A percentile compares a stretch with the other conserved stretches of the same genome.
Evolutionary conservation across 2,113 vertebrate species (phyloP).

Genomic region (Sebastes fasciatus): DNA sequence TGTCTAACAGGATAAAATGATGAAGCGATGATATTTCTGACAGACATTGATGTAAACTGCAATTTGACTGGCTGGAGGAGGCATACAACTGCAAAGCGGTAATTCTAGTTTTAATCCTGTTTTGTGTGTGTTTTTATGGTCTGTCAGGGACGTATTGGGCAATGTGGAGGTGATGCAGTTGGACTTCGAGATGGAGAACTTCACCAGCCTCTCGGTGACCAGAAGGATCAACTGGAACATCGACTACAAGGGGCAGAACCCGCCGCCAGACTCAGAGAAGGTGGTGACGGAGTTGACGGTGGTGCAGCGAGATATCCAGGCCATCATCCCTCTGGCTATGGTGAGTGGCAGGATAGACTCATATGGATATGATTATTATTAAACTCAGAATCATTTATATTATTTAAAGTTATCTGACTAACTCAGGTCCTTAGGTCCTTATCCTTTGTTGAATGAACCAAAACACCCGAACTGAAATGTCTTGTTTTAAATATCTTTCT

Average conservation of each 20-base stretch:
- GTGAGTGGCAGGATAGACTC: constrained; percentile 80
- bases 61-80: too few relatives aligned
- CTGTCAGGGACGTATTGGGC: constrained; percentile 84
- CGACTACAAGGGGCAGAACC: constrained; percentile 92
- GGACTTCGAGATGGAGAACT: constrained; percentile 99
- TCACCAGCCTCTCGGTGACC: constrained; percentile 98
- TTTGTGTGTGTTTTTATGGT: constrained; percentile 7
- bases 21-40: too few relatives aligned
- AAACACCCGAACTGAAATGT: not conserved
- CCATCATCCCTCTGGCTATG: constrained; percentile 97
- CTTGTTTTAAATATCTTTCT: not conserved
- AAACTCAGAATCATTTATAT: not conserved
- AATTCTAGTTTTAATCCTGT: not conserved
- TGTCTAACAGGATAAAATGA: too few relatives aligned
- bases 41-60: too few relatives aligned
- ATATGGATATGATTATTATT: not conserved
- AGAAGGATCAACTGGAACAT: constrained; percentile 99
- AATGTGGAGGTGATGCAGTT: constrained; percentile 95
- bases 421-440: not conserved
- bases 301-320: constrained; percentile 95
- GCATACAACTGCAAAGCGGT: too few relatives aligned
- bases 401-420: too few relatives aligned
- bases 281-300: constrained; percentile 96
- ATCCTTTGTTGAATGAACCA: not conserved
- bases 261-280: constrained; percentile 91